Evolutionary conservation across 2,797 vertebrate genomes (phyloP), one percentile per base, ranked within the genome.

Genomic region (Garrulus glandarius): DNA sequence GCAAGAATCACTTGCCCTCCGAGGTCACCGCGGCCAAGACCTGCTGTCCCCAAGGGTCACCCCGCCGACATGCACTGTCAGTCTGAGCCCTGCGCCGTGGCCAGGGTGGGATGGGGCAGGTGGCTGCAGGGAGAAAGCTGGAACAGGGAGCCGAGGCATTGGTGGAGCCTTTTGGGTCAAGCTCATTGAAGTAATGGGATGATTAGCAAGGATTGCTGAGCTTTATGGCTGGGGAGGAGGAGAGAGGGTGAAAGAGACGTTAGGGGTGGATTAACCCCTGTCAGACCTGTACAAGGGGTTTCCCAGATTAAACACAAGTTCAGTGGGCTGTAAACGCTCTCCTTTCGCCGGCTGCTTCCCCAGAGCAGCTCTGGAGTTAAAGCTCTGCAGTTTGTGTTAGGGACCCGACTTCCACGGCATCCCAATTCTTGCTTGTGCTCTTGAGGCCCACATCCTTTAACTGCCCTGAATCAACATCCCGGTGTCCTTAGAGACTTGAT

Each of bases 1-100:
- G 1, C 57, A 91, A 89, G 95, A 93, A 95, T 94, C 88, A 43
- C 90, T 96, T 19, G 92, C 91, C 94, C 94, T 67, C n/a, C 2
- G 1, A 36, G 96, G 94, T 94, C 78, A 6, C 21, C 0, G 60
- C 0, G n/a, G 95, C 87, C 24, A 0, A 1, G 86, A 74, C 90
- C 95, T 5, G 61, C 56, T 1, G 26, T 89, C 90, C 84, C 72
- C 3, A 0, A 50, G 89, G 92, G 84, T 82, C 47, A 1, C 32
- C 53, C 59, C 0, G 5, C 53, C 9, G 9, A 27, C 52, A 6
- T 13, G 83, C 85, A 47, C 63, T 91, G 81, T 92, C 94, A 85
- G 6, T 8, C 41, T 20, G 75, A 86, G 93, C 84, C 70, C 44
- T 5, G 53, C 34, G 1, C 41, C 4, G 0, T 16, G 37, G 52